A percentile compares a stretch with the other conserved stretches of the same genome.
Evolutionary conservation across 2,113 vertebrate genomes (phyloP).

Genomic region (Leuciscus idus): DNA sequence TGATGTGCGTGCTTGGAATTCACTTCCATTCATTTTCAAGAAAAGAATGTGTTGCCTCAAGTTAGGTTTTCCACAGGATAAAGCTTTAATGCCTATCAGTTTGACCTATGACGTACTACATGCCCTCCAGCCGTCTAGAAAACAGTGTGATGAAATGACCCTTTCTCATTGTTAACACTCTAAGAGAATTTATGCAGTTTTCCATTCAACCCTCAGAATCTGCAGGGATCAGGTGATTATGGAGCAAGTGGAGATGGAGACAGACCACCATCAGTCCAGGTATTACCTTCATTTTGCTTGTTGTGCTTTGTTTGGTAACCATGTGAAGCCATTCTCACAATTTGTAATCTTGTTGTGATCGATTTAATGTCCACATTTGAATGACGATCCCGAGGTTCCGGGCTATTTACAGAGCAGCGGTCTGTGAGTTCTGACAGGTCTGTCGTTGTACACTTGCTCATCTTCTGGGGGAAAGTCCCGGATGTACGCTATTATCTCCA

Average conservation of each 20-base stretch:
- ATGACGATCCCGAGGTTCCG: background rate
- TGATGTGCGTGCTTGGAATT: slow-evolving; percentile 15
- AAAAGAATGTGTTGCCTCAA: slow-evolving; percentile 37
- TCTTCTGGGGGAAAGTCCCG: slow-evolving; percentile 43
- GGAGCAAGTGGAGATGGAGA: slow-evolving; percentile 73
- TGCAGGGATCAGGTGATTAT: slow-evolving; percentile 79
- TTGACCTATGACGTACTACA: slow-evolving; percentile 23
- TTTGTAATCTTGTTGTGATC: background rate
- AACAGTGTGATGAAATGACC: slow-evolving; percentile 6
- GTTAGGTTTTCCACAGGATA: slow-evolving; percentile 22
- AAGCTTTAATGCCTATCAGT: slow-evolving; percentile 22
- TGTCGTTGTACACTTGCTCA: slow-evolving; percentile 2
- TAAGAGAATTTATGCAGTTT: background rate
- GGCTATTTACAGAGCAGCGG: slow-evolving; percentile 7
- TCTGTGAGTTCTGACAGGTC: slow-evolving; percentile 8
- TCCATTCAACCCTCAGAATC: slow-evolving; percentile 29
- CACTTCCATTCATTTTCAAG: slow-evolving; percentile 22
- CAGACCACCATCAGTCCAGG: background rate
- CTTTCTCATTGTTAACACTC: background rate
- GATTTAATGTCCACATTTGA: background rate
- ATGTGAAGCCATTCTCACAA: background rate
- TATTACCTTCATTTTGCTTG: slow-evolving; percentile 37
- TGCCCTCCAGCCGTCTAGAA: slow-evolving; percentile 16
- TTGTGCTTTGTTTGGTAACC: too few relatives aligned
- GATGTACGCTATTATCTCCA: slow-evolving; percentile 36